Base-by-base conservation (phyloP, 1,140 invertebrate species). In the Apocrypta bakeri region DNA sequence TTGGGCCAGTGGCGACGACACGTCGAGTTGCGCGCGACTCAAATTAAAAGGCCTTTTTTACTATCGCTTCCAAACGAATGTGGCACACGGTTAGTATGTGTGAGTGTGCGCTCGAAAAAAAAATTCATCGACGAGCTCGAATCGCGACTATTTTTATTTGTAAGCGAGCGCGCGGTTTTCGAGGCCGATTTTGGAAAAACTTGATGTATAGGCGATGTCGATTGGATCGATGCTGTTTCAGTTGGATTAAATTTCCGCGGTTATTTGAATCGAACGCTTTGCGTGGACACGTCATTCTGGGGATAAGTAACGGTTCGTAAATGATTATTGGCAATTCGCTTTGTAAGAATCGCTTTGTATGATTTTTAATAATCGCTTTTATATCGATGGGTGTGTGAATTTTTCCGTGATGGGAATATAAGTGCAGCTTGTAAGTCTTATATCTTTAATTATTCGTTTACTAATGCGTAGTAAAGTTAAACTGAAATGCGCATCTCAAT, bases 1-100 rank as follows among this genome's bases (percentile, higher is more conserved):
- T 79, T 79, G 77, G 77, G 77, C 40, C 77, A 79, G 27, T 29
- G 24, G 27, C 64, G 25, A 12, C 24, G 27, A 56, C 17, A 17
- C 48, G 48, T n/a, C 21, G 48, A 17, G 48, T 56, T 17, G 17
- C 21, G 27, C 77, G 40, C 77, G 27, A 71, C 40, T 66, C 27
- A 27, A 69, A 69, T 69, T 56, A n/a, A 69, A 69, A 79, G 64
- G n/a, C 27, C 40, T 79, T 79, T 71, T 78, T 69, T 69, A 78
- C 25, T 24, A 37, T 78, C 24, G 17, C 61, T 66, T 66, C 75
- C n/a, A 78, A 68, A 78, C 9, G 75, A 78, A 78, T 78, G 75
- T 78, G 24, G 75, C 63, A 78, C 75, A 68, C 24, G 63, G 63
- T 78, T 78, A 68, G 40, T 78, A 78, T 68, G 63, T 68, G 24